Evolutionary conservation across 2,888 invertebrate genomes (phyloP), one percentile per base, ranked within the genome.

Genomic region (Rhyacophila evoluta): DNA sequence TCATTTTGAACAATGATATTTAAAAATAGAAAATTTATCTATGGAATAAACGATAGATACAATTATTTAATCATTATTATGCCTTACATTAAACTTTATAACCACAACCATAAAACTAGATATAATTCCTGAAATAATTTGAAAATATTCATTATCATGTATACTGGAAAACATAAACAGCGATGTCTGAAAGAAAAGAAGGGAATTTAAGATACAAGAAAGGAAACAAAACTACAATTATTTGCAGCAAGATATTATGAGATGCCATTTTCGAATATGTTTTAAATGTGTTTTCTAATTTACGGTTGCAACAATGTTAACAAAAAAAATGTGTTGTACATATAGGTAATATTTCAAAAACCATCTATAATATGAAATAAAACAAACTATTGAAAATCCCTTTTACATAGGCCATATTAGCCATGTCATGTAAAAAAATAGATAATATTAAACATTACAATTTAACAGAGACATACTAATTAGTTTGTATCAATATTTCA

Each of bases 171-270:
- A 39, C 15, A 55, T 55, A 55, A 55, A 55, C 55, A 55, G 10
- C 19, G 27, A 29, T 19, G 72, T 77, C 77, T 77, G 77, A 72
- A 77, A 39, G 29, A 39, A 71, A 77, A 72, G 41, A 36, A 76
- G 25, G 19, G 25, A 29, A 41, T 29, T 38, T 72, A 27, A 38
- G 67, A 67, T 67, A 37, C 72, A 72, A 68, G 67, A 72, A 72
- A 36, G 15, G 41, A 37, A 29, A 77, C 68, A 39, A 75, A 73
- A 80, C 80, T 79, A 79, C 77, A 81, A 77, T 19, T 55, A 19
- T 77, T 79, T 79, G 74, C 81, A 81, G 79, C 81, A 77, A 74
- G 68, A 73, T 77, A 67, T 72, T 55, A 67, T 76, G 41, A 76
- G 76, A 76, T 76, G 76, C 71, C 76, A 76, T 69, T 39, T 69